phyloP scores from a whole-genome alignment of 2,888 invertebrate genomes.

The Lycia hirtaria region DNA sequence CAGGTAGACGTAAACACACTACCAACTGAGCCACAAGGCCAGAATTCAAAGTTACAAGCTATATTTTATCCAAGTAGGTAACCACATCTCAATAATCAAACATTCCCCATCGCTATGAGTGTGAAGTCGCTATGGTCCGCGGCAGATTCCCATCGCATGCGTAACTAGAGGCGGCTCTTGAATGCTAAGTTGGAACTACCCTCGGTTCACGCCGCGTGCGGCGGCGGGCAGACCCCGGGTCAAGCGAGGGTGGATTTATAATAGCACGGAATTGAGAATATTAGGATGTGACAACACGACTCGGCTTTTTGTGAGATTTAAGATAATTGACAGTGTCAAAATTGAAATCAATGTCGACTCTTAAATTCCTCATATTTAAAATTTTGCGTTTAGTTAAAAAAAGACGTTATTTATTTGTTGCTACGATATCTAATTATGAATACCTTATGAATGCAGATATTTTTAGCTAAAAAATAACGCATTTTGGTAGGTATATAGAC shows the following conservation, averaged over 20 bases:
- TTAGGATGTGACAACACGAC: conserved; percentile 16
- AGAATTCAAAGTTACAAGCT: too few relatives aligned
- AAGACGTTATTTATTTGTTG: too few relatives aligned
- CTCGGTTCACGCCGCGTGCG: conserved; percentile 32
- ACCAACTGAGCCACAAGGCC: too few relatives aligned
- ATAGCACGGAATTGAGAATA: conserved; percentile 34
- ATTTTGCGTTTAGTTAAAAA: too few relatives aligned
- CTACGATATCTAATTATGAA: too few relatives aligned
- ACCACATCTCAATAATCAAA: neutral
- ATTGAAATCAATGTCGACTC: too few relatives aligned
- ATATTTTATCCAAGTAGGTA: neutral
- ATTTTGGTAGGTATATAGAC: too few relatives aligned
- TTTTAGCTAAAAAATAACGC: too few relatives aligned
- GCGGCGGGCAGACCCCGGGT: conserved; percentile 35
- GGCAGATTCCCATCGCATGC: conserved; percentile 57
- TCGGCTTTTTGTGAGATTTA: neutral
- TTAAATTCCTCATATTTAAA: too few relatives aligned
- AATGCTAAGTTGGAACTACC: conserved; percentile 60
- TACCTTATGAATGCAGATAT: too few relatives aligned
- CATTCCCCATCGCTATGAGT: conserved; percentile 20
- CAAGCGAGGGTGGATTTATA: conserved; percentile 36
- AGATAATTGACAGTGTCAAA: too few relatives aligned
- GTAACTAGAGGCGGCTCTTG: conserved; percentile 63
- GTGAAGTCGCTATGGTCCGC: conserved; percentile 31
- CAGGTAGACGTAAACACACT: too few relatives aligned